phyloP scores from a whole-genome alignment of 1,140 invertebrate genomes.

The Drosophila setifemur region DNA sequence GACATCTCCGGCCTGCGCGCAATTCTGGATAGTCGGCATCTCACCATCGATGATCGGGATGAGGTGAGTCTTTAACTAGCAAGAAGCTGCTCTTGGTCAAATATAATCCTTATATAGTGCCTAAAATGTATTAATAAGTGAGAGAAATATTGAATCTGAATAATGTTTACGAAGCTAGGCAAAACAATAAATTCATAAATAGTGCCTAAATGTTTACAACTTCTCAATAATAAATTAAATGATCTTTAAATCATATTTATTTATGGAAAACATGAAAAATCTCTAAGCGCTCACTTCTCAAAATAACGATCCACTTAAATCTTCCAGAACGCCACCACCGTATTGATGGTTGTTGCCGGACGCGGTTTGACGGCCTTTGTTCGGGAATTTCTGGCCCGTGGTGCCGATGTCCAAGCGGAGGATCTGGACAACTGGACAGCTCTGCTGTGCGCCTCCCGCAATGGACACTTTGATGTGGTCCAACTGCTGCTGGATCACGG shows the following conservation, averaged over 20 bases:
- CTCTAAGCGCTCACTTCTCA: too few relatives aligned
- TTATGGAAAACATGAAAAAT: too few relatives aligned
- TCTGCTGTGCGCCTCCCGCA: conserved; percentile 94
- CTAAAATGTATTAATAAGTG: too few relatives aligned
- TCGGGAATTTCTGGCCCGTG: conserved; percentile 90
- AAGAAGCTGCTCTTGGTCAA: background rate
- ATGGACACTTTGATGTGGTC: conserved; percentile 93
- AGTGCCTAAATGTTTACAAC: too few relatives aligned
- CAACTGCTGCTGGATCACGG: conserved; percentile 93
- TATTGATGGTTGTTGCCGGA: conserved; percentile 93
- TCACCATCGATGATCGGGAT: conserved; percentile 94
- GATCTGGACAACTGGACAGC: conserved; percentile 97
- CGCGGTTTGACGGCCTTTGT: conserved; percentile 92
- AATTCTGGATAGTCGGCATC: conserved; percentile 91
- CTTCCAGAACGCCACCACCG: conserved; percentile 93
- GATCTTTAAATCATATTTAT: too few relatives aligned
- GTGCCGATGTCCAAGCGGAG: conserved; percentile 94
- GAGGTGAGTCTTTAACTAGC: conserved; percentile 86
- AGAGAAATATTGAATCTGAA: too few relatives aligned
- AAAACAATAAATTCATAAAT: too few relatives aligned
- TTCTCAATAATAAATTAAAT: too few relatives aligned
- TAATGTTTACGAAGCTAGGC: too few relatives aligned
- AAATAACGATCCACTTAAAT: too few relatives aligned
- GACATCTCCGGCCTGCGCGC: conserved; percentile 90
- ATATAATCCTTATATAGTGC: too few relatives aligned